phyloP scores from a whole-genome alignment of 2,113 vertebrate species.

The Indri indri region DNA sequence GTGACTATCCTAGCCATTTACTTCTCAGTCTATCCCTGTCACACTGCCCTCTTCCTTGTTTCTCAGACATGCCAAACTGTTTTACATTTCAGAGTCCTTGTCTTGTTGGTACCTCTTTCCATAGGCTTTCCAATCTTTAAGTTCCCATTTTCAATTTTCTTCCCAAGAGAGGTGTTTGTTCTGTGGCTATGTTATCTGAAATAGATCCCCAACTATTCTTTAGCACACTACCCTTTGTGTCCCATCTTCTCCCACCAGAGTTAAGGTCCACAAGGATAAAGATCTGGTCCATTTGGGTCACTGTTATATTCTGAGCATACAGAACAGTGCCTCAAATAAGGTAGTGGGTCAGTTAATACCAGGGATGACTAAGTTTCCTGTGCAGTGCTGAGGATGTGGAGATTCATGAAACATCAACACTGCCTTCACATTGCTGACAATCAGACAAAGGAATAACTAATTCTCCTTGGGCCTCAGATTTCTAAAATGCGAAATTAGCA shows the following conservation, averaged over 20 bases:
- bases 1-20: background rate
- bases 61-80: background rate
- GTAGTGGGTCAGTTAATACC: fast-evolving
- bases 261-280: background rate
- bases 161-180: background rate
- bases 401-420: background rate
- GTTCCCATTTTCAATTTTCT: background rate
- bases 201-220: background rate
- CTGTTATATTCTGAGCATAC: background rate
- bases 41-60: background rate
- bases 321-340: background rate
- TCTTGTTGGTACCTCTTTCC: background rate
- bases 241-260: background rate
- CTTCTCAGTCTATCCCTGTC: background rate
- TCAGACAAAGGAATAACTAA: background rate
- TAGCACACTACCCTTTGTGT: fast-evolving
- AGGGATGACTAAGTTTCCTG: background rate
- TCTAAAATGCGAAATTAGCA: background rate
- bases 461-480: background rate
- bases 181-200: background rate
- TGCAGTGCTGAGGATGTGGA: background rate
- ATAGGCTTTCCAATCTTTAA: background rate
- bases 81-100: background rate
- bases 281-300: background rate
- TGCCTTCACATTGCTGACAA: background rate